phyloP scores from a whole-genome alignment of 2,113 vertebrate species.

The Phrynosoma platyrhinos region DNA sequence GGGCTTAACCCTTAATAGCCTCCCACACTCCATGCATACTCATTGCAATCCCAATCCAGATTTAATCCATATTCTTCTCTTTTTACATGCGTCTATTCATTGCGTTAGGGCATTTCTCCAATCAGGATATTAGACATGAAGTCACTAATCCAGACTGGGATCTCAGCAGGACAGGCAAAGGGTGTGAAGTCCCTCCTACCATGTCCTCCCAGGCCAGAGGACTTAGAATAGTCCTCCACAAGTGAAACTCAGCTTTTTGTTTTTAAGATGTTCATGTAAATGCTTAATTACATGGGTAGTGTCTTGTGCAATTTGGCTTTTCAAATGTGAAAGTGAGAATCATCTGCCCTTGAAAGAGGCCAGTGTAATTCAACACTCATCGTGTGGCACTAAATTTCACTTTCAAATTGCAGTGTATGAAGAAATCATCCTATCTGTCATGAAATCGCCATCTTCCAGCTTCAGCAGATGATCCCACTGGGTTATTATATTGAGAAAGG shows the following conservation, averaged over 20 bases:
- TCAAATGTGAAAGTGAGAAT: not conserved
- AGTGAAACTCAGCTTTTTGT: not conserved
- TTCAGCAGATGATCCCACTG: too few species aligned
- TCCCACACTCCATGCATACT: too few species aligned
- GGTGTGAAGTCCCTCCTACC: not conserved
- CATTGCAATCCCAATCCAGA: too few species aligned
- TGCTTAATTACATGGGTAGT: not conserved
- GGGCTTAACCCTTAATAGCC: too few species aligned
- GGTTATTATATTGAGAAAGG: too few species aligned
- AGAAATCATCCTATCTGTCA: too few species aligned
- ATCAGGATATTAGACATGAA: not conserved
- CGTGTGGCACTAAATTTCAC: too few species aligned
- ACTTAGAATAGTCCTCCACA: not conserved
- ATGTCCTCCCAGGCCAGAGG: too few species aligned
- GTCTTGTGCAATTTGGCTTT: not conserved
- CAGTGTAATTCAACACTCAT: too few species aligned
- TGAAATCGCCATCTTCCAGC: too few species aligned
- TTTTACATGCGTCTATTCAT: not conserved
- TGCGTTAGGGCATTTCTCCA: not conserved
- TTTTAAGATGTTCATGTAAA: not conserved
- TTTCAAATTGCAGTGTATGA: too few species aligned
- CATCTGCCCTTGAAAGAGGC: not conserved
- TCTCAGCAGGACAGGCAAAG: not conserved
- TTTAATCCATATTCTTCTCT: too few species aligned
- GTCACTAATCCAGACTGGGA: not conserved